Evolutionary conservation across 2,888 invertebrate species (phyloP), one percentile per base, ranked within the genome.

Genomic region (Lycophotia porphyrea): DNA sequence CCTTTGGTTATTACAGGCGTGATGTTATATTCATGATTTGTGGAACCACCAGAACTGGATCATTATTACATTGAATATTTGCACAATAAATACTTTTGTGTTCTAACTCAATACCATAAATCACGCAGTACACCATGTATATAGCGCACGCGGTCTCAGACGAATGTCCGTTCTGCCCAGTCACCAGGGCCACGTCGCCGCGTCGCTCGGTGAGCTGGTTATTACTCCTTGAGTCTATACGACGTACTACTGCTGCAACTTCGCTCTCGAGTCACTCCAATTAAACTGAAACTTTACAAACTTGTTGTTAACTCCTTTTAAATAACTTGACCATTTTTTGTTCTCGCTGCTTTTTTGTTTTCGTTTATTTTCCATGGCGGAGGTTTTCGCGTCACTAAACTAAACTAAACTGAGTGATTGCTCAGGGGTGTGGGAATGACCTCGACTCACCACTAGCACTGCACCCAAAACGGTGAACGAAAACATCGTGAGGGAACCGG

Each of bases 291-390:
- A 69, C 52, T 65, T 70, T n/a, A 52, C 36, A 27, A 71, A 71
- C 70, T 78, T 74, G 63, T 72, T 75, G 76, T 76, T 66, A 78
- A 81, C 76, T 88, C 58, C 73, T 78, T 74, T 72, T 70, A 67
- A 80, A 84, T 81, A 81, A 80, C 74, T 85, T 74, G 64, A 76
- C 75, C 67, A 80, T 76, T 80, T 81, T 61, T 61, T 76, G n/a
- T 76, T 60, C 18, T 49, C 61, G 31, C n/a, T 5, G 13, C 7
- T 60, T 75, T 75, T 73, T 66, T 49, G 55, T 71, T 34, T 31
- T 63, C 44, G 27, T 44, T 13, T 36, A 65, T 58, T 66, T 52
- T 60, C 27, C 34, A 52, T 24, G n/a, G 8, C 18, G 4, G 64
- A 27, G 36, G 42, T 18, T 42, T 24, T 24, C 27, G 49, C 39